Base-by-base conservation (phyloP, 2,888 invertebrate species). In the Dexiosoma caninum region DNA sequence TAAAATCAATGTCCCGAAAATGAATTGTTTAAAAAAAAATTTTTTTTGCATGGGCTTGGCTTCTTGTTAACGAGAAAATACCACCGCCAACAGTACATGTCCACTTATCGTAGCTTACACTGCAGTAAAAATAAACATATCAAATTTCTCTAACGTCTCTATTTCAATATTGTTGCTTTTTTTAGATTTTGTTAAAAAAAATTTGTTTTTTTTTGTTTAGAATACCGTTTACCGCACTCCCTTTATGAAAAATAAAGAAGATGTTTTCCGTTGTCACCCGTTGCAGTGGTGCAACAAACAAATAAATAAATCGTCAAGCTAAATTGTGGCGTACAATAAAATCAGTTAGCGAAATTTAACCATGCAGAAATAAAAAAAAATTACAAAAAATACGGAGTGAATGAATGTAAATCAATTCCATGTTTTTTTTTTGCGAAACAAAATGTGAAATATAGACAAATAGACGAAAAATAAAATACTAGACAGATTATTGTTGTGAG, bases 201-300 rank as follows among this genome's bases (percentile, higher is more conserved):
- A n/a, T n/a, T n/a, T n/a, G n/a, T n/a, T n/a, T n/a, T n/a, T n/a
- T n/a, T n/a, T n/a, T 32, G 49, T 57, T 64, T 66, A 80, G 75
- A 67, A 81, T 76, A 66, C 55, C 16, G 40, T 40, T 37, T 51
- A 40, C 21, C 19, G 14, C 32, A 14, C 21, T 53, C 8, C 12
- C 37, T 16, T n/a, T 32, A 9, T 53, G 30, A n/a, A 46, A 74
- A 74, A 59, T 27, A 14, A 32, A 3, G 10, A 42, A 40, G 27
- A 64, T 51, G 53, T 53, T 69, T 55, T 69, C 72, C 57, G 21
- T 77, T 77, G 77, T 81, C 72, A 74, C 72, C 40, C 49, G 42
- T 62, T n/a, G n/a, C n/a, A 32, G 66, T 57, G 71, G 30, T 23
- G 42, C 53, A 57, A 19, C 51, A 53, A 57, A 40, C 51, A 70